Evolutionary conservation across 2,113 vertebrate genomes (phyloP).

Genomic region (Lycaon pictus): DNA sequence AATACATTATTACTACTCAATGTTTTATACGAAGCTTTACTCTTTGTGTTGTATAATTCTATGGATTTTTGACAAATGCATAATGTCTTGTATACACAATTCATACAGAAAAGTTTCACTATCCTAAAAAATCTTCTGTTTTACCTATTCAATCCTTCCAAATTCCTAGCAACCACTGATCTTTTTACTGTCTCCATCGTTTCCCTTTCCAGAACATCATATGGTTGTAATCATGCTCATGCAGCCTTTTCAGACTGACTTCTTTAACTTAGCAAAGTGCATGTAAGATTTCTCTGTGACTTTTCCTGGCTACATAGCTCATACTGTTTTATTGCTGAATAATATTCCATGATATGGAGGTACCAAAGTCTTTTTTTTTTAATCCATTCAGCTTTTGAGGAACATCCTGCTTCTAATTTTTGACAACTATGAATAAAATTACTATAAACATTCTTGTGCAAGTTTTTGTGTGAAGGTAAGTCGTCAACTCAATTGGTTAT

Average conservation of each 20-base stretch:
- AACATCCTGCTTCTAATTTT: neutral
- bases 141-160: neutral
- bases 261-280: neutral
- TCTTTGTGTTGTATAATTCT: neutral
- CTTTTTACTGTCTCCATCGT: neutral
- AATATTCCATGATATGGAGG: neutral
- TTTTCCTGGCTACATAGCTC: neutral
- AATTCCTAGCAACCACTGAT: neutral
- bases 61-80: neutral
- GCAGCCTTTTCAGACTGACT: neutral
- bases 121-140: neutral
- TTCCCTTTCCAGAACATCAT: neutral
- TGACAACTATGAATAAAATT: neutral
- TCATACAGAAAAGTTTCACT: neutral
- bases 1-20: neutral
- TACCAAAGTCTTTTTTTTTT: neutral
- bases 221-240: neutral
- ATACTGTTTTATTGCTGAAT: neutral
- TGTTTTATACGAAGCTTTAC: neutral
- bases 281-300: neutral
- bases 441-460: neutral
- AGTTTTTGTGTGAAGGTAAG: neutral
- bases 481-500: neutral
- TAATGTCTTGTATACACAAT: neutral
- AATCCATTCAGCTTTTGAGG: neutral